These are phyloP conservation scores for Ammospiza caudacuta DNA, from an alignment of 2,113 vertebrate genomes.

Conservation along the genomic window DNA sequence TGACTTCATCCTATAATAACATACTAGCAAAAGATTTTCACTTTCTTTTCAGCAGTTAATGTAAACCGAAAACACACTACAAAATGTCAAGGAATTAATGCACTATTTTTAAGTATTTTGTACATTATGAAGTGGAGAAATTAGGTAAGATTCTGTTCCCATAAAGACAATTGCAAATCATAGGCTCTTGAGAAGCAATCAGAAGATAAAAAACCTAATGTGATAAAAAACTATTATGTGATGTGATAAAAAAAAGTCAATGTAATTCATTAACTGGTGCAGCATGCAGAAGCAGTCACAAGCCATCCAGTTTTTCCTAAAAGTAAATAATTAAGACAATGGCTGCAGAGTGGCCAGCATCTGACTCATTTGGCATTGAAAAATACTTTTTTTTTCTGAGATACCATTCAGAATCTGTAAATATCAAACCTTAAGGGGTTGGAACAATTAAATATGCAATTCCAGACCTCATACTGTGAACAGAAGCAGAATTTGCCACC, in stretches of 20 bases:
- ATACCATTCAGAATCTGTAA: background rate
- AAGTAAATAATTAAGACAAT: background rate
- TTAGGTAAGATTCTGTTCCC: background rate
- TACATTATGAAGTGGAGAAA: background rate
- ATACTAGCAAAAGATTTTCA: background rate
- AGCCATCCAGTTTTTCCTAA: background rate
- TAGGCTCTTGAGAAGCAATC: background rate
- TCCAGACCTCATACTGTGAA: background rate
- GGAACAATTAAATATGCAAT: slow-evolving; percentile 8
- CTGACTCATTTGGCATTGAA: background rate
- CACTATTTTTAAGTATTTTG: background rate
- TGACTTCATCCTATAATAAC: background rate
- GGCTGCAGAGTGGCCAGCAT: background rate
- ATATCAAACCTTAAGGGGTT: background rate
- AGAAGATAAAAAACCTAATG: background rate
- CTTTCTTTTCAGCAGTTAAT: slow-evolving; percentile 21
- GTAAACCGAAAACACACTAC: background rate
- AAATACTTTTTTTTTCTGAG: background rate
- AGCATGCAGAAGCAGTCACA: background rate
- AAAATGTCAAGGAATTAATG: background rate
- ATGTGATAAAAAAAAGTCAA: background rate
- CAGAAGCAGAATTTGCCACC: background rate
- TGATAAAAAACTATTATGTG: background rate
- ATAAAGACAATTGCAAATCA: background rate
- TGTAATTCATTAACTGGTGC: background rate